Evolutionary conservation across 2,113 vertebrate genomes (phyloP).

Genomic region (Sebastes schlegelii): DNA sequence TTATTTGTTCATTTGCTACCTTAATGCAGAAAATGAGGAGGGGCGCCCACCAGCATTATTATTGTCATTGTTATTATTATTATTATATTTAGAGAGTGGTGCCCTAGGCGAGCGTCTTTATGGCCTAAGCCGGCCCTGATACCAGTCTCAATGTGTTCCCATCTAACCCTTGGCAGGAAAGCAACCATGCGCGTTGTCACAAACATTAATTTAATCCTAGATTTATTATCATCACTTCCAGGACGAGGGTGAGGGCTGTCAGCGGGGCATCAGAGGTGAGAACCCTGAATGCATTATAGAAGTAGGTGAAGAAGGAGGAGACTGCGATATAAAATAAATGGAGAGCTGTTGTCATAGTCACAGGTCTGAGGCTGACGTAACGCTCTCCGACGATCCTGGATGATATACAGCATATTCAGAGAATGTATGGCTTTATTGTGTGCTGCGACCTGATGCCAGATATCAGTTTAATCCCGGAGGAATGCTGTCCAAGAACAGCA

Average conservation of each 20-base stretch:
- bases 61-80: too few relatives aligned
- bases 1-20: too few relatives aligned
- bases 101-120: too few relatives aligned
- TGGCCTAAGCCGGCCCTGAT: too few relatives aligned
- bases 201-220: background rate
- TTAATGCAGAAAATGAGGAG: too few relatives aligned
- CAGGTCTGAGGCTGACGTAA: slow-evolving; percentile 54
- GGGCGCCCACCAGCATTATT: too few relatives aligned
- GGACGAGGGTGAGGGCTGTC: background rate
- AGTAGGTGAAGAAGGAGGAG: slow-evolving; percentile 13
- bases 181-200: too few relatives aligned
- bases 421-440: slow-evolving; percentile 50
- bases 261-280: background rate
- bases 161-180: background rate
- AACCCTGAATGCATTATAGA: background rate
- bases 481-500: slow-evolving; percentile 71
- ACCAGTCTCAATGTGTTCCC: too few relatives aligned
- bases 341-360: slow-evolving; percentile 46
- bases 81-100: too few relatives aligned
- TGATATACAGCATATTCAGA: slow-evolving; percentile 31
- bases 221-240: background rate
- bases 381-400: slow-evolving; percentile 21
- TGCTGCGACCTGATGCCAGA: slow-evolving; percentile 52
- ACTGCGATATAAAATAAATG: slow-evolving; percentile 27
- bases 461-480: slow-evolving; percentile 75